Evolutionary conservation across 35 echinoderm and acorn worm species (phyloP).

Genomic region (Heliocidaris tuberculata): DNA sequence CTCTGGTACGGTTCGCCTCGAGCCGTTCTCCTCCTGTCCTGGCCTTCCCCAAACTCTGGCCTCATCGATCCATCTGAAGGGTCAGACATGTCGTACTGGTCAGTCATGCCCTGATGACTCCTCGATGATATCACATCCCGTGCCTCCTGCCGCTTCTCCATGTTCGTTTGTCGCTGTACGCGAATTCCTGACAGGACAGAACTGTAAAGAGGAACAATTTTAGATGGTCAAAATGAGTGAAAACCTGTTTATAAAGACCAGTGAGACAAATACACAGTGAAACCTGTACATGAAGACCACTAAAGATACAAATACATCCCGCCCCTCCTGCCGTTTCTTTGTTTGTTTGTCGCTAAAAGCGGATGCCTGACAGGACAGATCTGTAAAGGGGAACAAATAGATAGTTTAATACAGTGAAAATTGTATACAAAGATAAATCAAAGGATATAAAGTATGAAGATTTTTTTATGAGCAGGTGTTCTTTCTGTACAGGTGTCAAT

Average conservation of each 20-base stretch:
- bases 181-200: constrained; percentile 63
- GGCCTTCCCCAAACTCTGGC: background rate
- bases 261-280: too few relatives aligned
- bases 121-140: background rate
- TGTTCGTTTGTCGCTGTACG: constrained; percentile 51
- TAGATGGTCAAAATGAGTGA: background rate
- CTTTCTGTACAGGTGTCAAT: too few relatives aligned
- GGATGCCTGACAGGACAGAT: too few relatives aligned
- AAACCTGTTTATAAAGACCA: background rate
- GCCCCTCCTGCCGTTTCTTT: too few relatives aligned
- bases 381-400: too few relatives aligned
- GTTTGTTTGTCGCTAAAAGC: too few relatives aligned
- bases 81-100: constrained; percentile 38
- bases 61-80: background rate
- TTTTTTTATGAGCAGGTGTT: too few relatives aligned
- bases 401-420: too few relatives aligned
- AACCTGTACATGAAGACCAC: background rate
- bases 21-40: background rate
- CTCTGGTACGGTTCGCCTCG: constrained; percentile 44
- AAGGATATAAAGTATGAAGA: too few relatives aligned
- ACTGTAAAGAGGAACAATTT: constrained; percentile 30
- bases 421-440: too few relatives aligned
- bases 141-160: background rate
- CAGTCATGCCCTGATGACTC: background rate
- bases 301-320: background rate